Evolutionary conservation across 2,888 invertebrate genomes (phyloP), one percentile per base, ranked within the genome.

Genomic region (Tridacna crocea): DNA sequence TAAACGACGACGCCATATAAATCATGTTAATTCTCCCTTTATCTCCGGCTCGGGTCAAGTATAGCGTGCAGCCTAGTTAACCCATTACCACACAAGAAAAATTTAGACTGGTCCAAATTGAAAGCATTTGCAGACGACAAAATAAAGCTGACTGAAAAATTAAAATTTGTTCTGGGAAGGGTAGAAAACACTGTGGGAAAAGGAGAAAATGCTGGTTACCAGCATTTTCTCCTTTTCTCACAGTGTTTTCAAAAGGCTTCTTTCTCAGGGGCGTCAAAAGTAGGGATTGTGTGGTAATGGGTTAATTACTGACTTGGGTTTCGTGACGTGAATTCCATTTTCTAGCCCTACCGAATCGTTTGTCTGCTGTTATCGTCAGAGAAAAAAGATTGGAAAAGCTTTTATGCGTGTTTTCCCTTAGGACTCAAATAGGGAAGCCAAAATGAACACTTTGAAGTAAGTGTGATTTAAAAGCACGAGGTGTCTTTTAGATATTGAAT

Each of bases 11-110:
- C 19, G 51, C 72, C 27, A 19, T 72, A 58, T 72, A 58, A 72
- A 72, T 72, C 72, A 72, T 55, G 24, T 72, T 72, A 55, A 51
- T 72, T 72, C 19, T 72, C 58, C 66, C 66, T 26, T 27, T 72
- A 70, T 70, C 70, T 47, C 70, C 70, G 48, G n/a, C 48, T 6
- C 48, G 70, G 22, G 46, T 70, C 70, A 70, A n/a, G 70, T n/a
- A n/a, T 70, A 48, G 70, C 70, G 70, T 70, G 70, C 48, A n/a
- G n/a, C 27, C 10, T 26, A 72, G 58, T 58, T 72, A n/a, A n/a
- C n/a, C n/a, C n/a, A n/a, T n/a, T n/a, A n/a, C n/a, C n/a, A n/a
- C n/a, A n/a, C n/a, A n/a, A n/a, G n/a, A n/a, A n/a, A n/a, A n/a
- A n/a, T n/a, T n/a, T n/a, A n/a, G n/a, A n/a, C n/a, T n/a, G n/a